phyloP scores from a whole-genome alignment of 1,140 invertebrate genomes.

The Piezodorus guildinii region DNA sequence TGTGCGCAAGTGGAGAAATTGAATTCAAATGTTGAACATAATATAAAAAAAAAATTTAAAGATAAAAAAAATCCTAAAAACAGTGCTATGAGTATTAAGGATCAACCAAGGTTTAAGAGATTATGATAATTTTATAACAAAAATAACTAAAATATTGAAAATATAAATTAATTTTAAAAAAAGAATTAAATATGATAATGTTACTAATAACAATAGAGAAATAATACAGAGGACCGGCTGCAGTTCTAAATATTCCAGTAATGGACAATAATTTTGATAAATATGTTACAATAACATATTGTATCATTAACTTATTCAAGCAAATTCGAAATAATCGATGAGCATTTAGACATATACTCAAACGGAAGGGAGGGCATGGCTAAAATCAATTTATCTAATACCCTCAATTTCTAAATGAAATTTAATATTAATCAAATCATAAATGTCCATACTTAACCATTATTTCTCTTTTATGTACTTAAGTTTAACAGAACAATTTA shows the following conservation, averaged over 20 bases:
- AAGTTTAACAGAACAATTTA: too few species aligned
- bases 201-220: background rate
- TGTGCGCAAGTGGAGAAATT: background rate
- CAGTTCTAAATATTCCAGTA: background rate
- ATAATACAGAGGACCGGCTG: background rate
- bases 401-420: too few species aligned
- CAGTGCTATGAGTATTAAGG: conserved; percentile 3
- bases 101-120: background rate
- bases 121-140: background rate
- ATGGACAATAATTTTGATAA: background rate
- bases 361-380: too few species aligned
- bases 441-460: too few species aligned
- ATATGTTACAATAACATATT: too few species aligned
- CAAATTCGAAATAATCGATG: background rate
- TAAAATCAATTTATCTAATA: too few species aligned
- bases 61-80: background rate
- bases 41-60: background rate
- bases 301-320: background rate
- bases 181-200: background rate
- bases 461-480: too few species aligned
- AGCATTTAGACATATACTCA: background rate
- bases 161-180: background rate
- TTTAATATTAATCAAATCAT: too few species aligned
- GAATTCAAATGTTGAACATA: background rate
- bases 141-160: background rate